These are phyloP conservation scores for Oscheius onirici DNA, from an alignment of 2,888 invertebrate genomes.

Conservation along the genomic window DNA sequence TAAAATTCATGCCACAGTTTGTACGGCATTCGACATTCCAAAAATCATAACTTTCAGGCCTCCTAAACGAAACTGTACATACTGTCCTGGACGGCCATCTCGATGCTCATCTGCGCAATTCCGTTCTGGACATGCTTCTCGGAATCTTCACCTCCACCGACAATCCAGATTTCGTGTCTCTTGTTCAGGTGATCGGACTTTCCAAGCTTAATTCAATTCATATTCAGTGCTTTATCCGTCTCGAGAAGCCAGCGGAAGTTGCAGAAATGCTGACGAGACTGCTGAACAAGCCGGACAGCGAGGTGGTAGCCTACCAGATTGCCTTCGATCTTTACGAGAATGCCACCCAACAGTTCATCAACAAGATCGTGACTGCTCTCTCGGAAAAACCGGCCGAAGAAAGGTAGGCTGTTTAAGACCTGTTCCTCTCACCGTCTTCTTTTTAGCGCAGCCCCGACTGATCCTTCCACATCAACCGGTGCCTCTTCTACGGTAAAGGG, in stretches of 20 bases:
- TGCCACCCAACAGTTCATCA: slow-evolving; percentile 95
- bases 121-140: slow-evolving; percentile 87
- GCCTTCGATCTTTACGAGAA: slow-evolving; percentile 98
- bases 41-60: slow-evolving; percentile 78
- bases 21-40: not conserved
- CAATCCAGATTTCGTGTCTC: slow-evolving; percentile 95
- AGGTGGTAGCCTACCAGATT: slow-evolving; percentile 90
- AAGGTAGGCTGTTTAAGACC: not conserved
- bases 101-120: slow-evolving; percentile 90
- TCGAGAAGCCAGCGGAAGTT: slow-evolving; percentile 59
- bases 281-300: slow-evolving; percentile 34
- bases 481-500: slow-evolving; percentile 27
- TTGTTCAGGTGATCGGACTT: slow-evolving; percentile 79
- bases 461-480: slow-evolving; percentile 12
- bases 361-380: slow-evolving; percentile 77
- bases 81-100: slow-evolving; percentile 96
- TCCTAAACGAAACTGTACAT: slow-evolving; percentile 93
- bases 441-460: not conserved
- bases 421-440: not conserved
- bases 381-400: not conserved
- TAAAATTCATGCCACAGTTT: not conserved
- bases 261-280: slow-evolving; percentile 51
- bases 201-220: not conserved
- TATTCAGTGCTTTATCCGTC: slow-evolving; percentile 61
- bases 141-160: slow-evolving; percentile 84